A percentile compares a stretch with the other conserved stretches of the same genome.
Evolutionary conservation across 1,140 invertebrate species (phyloP).

Genomic region (Leptestheria dahalacensis): DNA sequence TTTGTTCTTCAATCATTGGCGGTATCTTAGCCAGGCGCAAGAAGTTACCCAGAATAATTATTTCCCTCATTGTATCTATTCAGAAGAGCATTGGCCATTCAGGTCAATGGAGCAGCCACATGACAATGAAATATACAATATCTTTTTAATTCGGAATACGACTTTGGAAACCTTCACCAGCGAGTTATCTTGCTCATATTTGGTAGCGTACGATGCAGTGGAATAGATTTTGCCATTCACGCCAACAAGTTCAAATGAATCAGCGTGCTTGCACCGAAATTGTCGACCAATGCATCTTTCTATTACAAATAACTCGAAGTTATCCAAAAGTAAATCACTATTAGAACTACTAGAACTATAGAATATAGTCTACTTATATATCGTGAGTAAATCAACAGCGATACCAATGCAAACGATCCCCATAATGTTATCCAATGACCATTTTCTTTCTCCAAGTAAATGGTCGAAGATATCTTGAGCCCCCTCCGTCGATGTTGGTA

Average conservation of each 20-base stretch:
- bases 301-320: background rate
- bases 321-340: too few relatives aligned
- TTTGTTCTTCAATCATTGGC: too few relatives aligned
- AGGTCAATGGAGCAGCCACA: too few relatives aligned
- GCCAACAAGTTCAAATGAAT: background rate
- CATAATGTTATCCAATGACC: background rate
- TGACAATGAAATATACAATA: too few relatives aligned
- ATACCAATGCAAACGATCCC: background rate
- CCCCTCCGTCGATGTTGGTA: background rate
- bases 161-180: background rate
- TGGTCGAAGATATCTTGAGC: background rate
- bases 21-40: too few relatives aligned
- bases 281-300: background rate
- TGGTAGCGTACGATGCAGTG: background rate
- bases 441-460: too few relatives aligned
- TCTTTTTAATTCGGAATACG: background rate
- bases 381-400: background rate
- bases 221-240: background rate
- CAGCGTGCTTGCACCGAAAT: background rate
- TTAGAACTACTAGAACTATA: too few relatives aligned
- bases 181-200: background rate
- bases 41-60: too few relatives aligned
- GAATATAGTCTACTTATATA: too few relatives aligned
- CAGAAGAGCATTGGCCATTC: too few relatives aligned
- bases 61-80: too few relatives aligned